Percentiles rank a stretch among this genome's conserved stretches.
These are phyloP conservation scores for Alosa sapidissima DNA, from an alignment of 2,797 vertebrate species.

Conservation along the genomic window DNA sequence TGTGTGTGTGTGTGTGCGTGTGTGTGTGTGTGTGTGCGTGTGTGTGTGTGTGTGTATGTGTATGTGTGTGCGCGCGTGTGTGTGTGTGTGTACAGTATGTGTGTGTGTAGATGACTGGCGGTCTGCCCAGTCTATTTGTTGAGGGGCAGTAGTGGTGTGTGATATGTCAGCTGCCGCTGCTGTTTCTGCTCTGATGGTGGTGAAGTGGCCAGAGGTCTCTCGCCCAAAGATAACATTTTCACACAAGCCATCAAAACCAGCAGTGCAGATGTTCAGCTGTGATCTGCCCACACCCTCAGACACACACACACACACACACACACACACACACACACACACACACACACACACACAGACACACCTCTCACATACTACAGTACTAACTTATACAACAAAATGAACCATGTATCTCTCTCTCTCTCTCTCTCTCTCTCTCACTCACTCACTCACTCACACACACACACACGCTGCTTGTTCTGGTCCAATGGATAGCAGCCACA, in stretches of 20 bases:
- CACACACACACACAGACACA: not conserved
- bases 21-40: not conserved
- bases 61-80: not conserved
- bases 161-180: constrained; percentile 41
- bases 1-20: not conserved
- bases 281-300: not conserved
- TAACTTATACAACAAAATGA: no score
- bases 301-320: not conserved
- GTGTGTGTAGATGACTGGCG: not conserved
- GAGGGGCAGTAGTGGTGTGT: constrained; percentile 25
- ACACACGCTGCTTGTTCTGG: constrained; percentile 31
- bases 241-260: constrained; percentile 38
- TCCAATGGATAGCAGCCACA: constrained; percentile 57
- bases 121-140: not conserved
- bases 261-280: constrained; percentile 58
- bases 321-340: constrained; percentile 3
- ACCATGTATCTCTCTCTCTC: not conserved
- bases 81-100: not conserved
- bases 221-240: constrained; percentile 48
- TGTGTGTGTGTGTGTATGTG: not conserved
- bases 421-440: not conserved
- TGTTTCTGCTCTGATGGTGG: constrained; percentile 37
- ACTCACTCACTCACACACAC: constrained; percentile 21
- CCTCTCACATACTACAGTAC: not conserved
- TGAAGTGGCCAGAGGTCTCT: constrained; percentile 49